phyloP scores from a whole-genome alignment of 2,113 vertebrate species.

The Meleagris gallopavo region DNA sequence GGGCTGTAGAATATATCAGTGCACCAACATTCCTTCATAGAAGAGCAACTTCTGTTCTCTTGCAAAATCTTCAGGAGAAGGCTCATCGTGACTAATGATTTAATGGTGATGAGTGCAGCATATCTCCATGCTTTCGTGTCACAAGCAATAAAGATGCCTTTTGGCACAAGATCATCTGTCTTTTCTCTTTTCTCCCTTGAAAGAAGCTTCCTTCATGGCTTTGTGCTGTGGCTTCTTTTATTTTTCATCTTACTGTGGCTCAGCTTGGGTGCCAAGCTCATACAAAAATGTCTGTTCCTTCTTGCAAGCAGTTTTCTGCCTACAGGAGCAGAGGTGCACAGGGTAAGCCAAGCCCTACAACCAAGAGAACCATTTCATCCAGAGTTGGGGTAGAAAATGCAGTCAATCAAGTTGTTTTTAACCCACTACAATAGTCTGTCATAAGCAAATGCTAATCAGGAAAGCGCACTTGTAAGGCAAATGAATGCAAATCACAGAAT shows the following conservation, averaged over 20 bases:
- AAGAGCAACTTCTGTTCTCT: not conserved
- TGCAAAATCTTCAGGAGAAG: not conserved
- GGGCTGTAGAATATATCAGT: not conserved
- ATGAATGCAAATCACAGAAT: not conserved
- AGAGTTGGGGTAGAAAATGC: not conserved
- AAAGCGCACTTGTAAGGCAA: not conserved
- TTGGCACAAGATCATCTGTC: not conserved
- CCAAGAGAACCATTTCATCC: not conserved
- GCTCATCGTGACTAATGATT: fast-evolving
- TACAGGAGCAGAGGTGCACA: not conserved
- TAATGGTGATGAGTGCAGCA: not conserved
- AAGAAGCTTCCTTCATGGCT: not conserved
- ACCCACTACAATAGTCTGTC: not conserved
- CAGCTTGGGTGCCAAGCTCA: not conserved
- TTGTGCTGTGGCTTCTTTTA: not conserved
- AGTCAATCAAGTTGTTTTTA: not conserved
- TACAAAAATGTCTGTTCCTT: not conserved
- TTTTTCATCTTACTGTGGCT: not conserved
- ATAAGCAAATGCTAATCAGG: not conserved
- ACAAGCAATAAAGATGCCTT: fast-evolving
- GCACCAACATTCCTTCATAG: not conserved
- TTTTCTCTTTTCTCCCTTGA: not conserved
- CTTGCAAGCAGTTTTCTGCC: not conserved
- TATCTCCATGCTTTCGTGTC: fast-evolving
- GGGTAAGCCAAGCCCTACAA: not conserved